A percentile compares a stretch with the other conserved stretches of the same genome.
Evolutionary conservation across 2,888 invertebrate species (phyloP).

Genomic region (Eudasyphora cyanicolor): DNA sequence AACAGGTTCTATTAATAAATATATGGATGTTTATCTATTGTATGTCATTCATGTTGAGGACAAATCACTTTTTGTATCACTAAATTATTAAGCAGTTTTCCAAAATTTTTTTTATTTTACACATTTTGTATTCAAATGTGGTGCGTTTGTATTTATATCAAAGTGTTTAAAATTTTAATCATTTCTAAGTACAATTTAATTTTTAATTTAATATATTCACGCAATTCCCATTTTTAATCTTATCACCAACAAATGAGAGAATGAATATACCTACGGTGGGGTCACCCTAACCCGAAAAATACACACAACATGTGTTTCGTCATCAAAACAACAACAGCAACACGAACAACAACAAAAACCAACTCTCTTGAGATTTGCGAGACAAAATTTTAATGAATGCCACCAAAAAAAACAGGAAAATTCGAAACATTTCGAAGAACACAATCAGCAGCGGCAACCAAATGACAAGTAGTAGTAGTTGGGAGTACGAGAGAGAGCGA

Average conservation of each 20-base stretch:
- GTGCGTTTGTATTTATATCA: neutral
- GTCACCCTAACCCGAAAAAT: constrained; percentile 19
- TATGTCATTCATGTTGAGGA: too few relatives aligned
- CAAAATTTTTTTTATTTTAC: constrained; percentile 5
- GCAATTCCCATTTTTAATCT: neutral
- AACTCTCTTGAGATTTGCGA: constrained; percentile 21
- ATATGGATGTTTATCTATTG: too few relatives aligned
- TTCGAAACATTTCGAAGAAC: neutral
- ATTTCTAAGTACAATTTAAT: neutral
- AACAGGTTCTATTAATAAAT: too few relatives aligned
- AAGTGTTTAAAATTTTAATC: neutral
- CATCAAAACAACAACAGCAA: too few relatives aligned
- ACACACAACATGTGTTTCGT: constrained; percentile 45
- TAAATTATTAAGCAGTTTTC: neutral
- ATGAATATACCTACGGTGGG: too few relatives aligned
- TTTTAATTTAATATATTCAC: neutral
- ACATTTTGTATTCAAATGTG: too few relatives aligned
- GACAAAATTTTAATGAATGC: constrained; percentile 24
- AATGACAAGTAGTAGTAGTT: too few relatives aligned
- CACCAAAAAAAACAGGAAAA: constrained; percentile 10
- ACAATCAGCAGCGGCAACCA: too few relatives aligned
- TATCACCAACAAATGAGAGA: neutral
- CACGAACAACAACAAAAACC: too few relatives aligned
- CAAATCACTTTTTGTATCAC: too few relatives aligned
- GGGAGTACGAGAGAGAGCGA: neutral